Evolutionary conservation across 2,113 vertebrate species (phyloP), one percentile per base, ranked within the genome.

Genomic region (Heliornis fulica): DNA sequence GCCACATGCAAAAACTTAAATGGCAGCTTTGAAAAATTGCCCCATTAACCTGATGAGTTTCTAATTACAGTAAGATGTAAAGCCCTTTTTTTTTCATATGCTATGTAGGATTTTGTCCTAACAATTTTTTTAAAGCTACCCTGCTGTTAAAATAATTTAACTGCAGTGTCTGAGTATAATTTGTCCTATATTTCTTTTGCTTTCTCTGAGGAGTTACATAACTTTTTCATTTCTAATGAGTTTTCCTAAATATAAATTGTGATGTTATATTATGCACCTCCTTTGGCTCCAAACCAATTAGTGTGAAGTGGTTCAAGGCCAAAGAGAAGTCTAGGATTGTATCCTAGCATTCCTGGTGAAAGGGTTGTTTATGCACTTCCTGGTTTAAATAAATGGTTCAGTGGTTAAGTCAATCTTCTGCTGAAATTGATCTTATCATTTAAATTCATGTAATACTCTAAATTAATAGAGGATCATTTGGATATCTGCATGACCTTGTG

Each of bases 191-290:
- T 96, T 89, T 94, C 83, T 95, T 96, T 80, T 53, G 38, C 89
- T 96, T 96, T 95, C 96, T 96, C 95, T 74, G 71, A 94, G 96
- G 96, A 94, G 89, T 96, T 96, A 95, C 54, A 70, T 96, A 97
- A 97, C 96, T 94, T 89, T 72, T 82, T 79, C 48, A 85, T 85
- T 96, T 94, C 94, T 96, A 97, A 97, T 97, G 94, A 96, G 91
- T 77, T 94, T 96, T 90, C 96, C 96, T 96, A 97, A 97, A 97
- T 97, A 96, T 96, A 97, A 95, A 94, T 81, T 85, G 63, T 96
- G 91, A 87, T 94, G 75, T 86, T 92, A 91, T 46, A 90, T 92
- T 92, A 87, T 43, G 61, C 72, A 90, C 88, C 90, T 95, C 46
- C 75, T 96, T 93, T 96, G 96, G 70, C 95, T 90, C 34, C 63